Percentiles rank a stretch among this genome's conserved stretches.
These are phyloP conservation scores for Trichosurus vulpecula DNA, from an alignment of 2,797 vertebrate species.

Conservation along the genomic window DNA sequence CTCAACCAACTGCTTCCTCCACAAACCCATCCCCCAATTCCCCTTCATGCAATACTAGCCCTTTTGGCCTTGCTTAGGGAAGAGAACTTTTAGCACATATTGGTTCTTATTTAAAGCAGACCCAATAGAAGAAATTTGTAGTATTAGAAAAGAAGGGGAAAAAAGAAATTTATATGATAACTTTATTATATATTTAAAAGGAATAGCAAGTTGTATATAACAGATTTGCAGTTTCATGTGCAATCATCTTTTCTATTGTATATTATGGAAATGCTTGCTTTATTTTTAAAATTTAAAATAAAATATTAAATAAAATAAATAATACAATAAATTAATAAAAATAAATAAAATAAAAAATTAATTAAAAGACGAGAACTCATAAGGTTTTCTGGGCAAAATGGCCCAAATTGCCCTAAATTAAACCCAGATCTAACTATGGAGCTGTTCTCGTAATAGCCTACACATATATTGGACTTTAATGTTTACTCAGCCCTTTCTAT, in stretches of 20 bases:
- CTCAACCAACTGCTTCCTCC: background rate
- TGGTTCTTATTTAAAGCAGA: background rate
- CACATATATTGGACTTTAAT: background rate
- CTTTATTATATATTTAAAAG: no score
- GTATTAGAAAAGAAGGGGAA: background rate
- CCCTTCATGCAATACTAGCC: background rate
- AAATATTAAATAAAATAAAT: no score
- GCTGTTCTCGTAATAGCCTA: background rate
- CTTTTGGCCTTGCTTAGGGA: background rate
- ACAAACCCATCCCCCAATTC: background rate
- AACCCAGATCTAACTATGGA: background rate
- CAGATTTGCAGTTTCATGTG: background rate
- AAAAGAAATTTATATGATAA: no score
- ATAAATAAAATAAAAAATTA: no score
- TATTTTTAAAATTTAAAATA: no score
- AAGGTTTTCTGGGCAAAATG: background rate
- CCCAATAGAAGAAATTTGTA: background rate
- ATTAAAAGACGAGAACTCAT: background rate
- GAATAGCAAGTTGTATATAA: no score
- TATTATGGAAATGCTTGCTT: no score
- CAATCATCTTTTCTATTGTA: background rate
- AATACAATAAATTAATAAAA: no score
- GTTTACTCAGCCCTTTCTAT: background rate
- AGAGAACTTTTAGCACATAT: background rate
- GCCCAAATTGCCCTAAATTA: background rate